These are phyloP conservation scores for Callosobruchus maculatus DNA, from an alignment of 2,888 invertebrate species.

Conservation along the genomic window DNA sequence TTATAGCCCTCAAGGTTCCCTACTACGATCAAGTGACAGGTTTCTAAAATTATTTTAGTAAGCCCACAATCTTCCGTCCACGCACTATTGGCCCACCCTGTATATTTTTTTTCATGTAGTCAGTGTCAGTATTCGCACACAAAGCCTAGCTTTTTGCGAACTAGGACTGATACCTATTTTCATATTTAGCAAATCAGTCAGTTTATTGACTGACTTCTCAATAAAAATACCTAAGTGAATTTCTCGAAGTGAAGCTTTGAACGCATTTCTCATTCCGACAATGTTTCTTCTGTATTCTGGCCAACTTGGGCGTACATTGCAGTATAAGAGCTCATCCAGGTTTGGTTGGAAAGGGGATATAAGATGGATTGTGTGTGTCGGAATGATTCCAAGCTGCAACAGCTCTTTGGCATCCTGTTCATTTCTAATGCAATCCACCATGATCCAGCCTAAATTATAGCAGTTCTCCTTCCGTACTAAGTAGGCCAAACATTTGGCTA, in stretches of 20 bases:
- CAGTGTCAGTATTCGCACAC: too few relatives aligned
- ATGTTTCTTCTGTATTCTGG: conserved; percentile 41
- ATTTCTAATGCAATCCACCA: conserved; percentile 50
- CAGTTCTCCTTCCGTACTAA: conserved; percentile 26
- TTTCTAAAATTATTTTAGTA: too few relatives aligned
- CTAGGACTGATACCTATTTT: too few relatives aligned
- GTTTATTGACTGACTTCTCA: too few relatives aligned
- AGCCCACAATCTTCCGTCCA: too few relatives aligned
- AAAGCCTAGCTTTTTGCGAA: too few relatives aligned
- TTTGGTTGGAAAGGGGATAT: conserved; percentile 41
- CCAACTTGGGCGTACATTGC: conserved; percentile 40
- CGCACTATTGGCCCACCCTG: too few relatives aligned
- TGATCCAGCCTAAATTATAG: conserved; percentile 27
- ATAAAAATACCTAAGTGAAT: conserved; percentile 10
- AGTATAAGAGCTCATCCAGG: conserved; percentile 40
- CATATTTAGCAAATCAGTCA: too few relatives aligned
- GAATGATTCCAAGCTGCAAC: conserved; percentile 49
- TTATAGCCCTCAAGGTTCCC: too few relatives aligned
- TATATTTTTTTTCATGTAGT: too few relatives aligned
- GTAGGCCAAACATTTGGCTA: conserved; percentile 39
- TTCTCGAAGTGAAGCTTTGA: conserved; percentile 34
- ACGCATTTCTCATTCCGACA: conserved; percentile 43
- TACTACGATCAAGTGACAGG: too few relatives aligned
- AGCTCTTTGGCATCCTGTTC: conserved; percentile 49
- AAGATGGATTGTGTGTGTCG: conserved; percentile 55